phyloP scores from a whole-genome alignment of 2,888 invertebrate species.

The Trachelus iudaicus region DNA sequence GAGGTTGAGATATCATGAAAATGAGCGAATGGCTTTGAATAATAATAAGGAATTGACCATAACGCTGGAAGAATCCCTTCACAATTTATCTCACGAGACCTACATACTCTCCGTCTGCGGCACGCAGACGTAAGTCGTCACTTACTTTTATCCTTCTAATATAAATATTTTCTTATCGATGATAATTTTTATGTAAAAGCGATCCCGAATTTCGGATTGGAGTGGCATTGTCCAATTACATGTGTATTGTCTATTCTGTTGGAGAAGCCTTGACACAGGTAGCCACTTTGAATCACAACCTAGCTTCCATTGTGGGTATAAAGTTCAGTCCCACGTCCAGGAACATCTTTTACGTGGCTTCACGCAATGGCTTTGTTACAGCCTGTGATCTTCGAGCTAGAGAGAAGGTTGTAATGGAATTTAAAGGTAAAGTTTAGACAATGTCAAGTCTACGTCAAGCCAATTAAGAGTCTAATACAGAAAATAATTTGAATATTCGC shows the following conservation, averaged over 20 bases:
- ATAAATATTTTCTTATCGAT: background rate
- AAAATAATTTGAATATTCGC: too few relatives aligned
- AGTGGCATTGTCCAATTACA: slow-evolving; percentile 67
- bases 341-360: slow-evolving; percentile 71
- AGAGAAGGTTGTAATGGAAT: slow-evolving; percentile 63
- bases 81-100: slow-evolving; percentile 66
- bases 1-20: slow-evolving; percentile 18
- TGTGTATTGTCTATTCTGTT: slow-evolving; percentile 68
- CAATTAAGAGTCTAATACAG: too few relatives aligned
- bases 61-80: slow-evolving; percentile 67
- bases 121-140: slow-evolving; percentile 67
- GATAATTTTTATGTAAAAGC: slow-evolving; percentile 31
- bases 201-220: slow-evolving; percentile 65
- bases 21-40: slow-evolving; percentile 31
- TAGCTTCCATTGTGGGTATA: slow-evolving; percentile 68
- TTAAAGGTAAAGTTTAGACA: slow-evolving; percentile 57
- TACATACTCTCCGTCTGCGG: slow-evolving; percentile 73
- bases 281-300: slow-evolving; percentile 65
- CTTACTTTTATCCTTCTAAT: slow-evolving; percentile 4
- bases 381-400: slow-evolving; percentile 74
- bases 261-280: slow-evolving; percentile 59
- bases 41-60: slow-evolving; percentile 22
- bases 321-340: slow-evolving; percentile 71
- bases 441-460: background rate
- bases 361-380: slow-evolving; percentile 70